Percentiles rank a stretch among this genome's conserved stretches.
Conservation (phyloP, 2,888 invertebrate genomes). For the Amphipoea lucens region DNA sequence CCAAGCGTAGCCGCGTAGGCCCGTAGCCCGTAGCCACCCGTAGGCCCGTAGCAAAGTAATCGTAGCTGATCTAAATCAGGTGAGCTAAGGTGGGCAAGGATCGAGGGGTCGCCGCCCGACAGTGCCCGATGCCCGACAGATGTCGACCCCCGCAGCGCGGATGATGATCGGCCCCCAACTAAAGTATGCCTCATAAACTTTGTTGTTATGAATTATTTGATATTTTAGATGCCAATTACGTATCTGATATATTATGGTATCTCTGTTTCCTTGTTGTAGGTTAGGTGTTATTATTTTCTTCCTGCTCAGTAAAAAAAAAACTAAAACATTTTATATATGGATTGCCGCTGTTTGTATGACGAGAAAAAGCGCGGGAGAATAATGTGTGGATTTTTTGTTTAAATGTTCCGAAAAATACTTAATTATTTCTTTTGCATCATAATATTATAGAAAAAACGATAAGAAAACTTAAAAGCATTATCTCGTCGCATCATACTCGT, state of each 20-base stretch:
- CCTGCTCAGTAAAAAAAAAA: background rate
- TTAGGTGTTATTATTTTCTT: background rate
- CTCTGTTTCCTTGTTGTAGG: slow-evolving; percentile 29
- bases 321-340: too few species aligned
- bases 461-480: background rate
- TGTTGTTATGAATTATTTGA: slow-evolving; percentile 74
- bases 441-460: background rate
- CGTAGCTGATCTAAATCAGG: slow-evolving; percentile 65
- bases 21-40: slow-evolving; percentile 37
- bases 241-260: slow-evolving; percentile 44
- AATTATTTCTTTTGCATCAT: background rate
- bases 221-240: slow-evolving; percentile 67
- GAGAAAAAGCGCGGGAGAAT: background rate
- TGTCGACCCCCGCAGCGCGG: slow-evolving; percentile 87
- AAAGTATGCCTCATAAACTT: slow-evolving; percentile 77
- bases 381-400: background rate
- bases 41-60: slow-evolving; percentile 56
- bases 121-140: slow-evolving; percentile 77
- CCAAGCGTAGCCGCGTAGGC: slow-evolving; percentile 48
- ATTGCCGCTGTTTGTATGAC: background rate
- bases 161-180: slow-evolving; percentile 81
- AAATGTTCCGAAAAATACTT: background rate
- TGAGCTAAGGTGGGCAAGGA: slow-evolving; percentile 61
- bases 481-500: background rate
- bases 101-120: slow-evolving; percentile 75